Evolutionary conservation across 2,113 vertebrate species (phyloP).

Genomic region (Polyodon spathula): DNA sequence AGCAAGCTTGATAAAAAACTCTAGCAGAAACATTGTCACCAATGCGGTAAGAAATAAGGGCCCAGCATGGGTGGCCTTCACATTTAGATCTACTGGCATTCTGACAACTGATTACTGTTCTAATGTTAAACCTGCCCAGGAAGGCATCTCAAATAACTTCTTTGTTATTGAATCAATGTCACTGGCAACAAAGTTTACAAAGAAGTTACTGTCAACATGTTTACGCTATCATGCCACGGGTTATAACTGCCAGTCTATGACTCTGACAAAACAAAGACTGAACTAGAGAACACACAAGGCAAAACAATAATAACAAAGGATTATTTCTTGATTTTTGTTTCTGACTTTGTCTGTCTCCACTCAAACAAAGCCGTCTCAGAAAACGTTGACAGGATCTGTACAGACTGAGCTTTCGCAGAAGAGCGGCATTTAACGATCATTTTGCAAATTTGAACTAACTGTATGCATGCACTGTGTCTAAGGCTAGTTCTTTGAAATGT

Average conservation of each 20-base stretch:
- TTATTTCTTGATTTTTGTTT: conserved; percentile 14
- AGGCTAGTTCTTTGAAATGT: no score
- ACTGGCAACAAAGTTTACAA: conserved; percentile 56
- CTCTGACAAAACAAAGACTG: conserved; percentile 20
- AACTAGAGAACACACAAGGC: conserved; percentile 25
- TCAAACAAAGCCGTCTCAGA: no score
- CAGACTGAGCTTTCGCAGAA: no score
- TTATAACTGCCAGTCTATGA: conserved; percentile 41
- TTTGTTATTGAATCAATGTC: conserved; percentile 64
- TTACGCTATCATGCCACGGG: conserved; percentile 56
- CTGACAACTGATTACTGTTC: conserved; percentile 59
- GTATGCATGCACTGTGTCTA: no score
- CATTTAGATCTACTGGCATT: conserved; percentile 46
- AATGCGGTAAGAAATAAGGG: conserved; percentile 61
- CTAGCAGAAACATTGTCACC: conserved; percentile 51
- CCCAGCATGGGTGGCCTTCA: conserved; percentile 61
- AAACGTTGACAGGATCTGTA: no score
- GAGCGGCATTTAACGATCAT: no score
- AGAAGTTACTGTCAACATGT: conserved; percentile 63
- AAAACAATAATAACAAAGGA: conserved; percentile 17
- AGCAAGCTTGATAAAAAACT: conserved; percentile 49
- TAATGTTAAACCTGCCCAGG: conserved; percentile 56
- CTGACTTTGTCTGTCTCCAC: no score
- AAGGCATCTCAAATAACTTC: conserved; percentile 63
- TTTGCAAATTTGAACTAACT: no score